Base-by-base conservation (phyloP, 1,140 invertebrate species). In the Drosophila sp. region DNA sequence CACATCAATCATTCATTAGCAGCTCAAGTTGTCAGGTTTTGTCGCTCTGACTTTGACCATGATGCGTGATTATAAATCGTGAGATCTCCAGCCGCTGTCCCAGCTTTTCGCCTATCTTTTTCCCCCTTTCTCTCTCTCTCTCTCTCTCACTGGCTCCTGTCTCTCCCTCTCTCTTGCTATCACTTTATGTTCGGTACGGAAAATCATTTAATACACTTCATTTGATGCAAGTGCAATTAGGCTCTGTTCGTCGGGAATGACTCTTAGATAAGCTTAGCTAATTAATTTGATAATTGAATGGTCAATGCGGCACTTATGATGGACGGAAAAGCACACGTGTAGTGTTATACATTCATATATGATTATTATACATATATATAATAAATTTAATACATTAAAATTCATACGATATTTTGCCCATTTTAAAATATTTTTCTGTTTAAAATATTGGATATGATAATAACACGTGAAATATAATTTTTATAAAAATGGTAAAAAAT, bases 1-100 rank as follows among this genome's bases (percentile, higher is more conserved):
- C 76, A 89, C 84, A 89, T 89, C 84, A 89, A 89, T 89, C 84
- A 89, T 89, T 89, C 84, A 89, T 89, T 89, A 89, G 80, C 85
- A 75, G 84, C 80, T 89, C 84, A 89, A 83, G 77, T 72, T 89
- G 84, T 89, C 84, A 83, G 77, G 80, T 83, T 76, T 75, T 80
- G 70, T 80, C 70, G 72, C 67, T 70, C 55, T 63, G 61, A 47
- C 62, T 70, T 11, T 23, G n/a, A 11, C 32, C 44, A 65, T 84
- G 68, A 64, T 76, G 61, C 73, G 54, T 76, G 76, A 73, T 87
- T 73, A 87, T 82, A 71, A 73, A 71, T 82, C 72, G 66, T 72
- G 38, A 81, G 73, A 63, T 69, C 35, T 54, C 66, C 56, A 64
- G 62, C 66, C 62, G 30, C 55, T 60, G 61, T 76, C 58, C 32